phyloP scores from a whole-genome alignment of 2,888 invertebrate species.

The Harpagoxenus sublaevis region DNA sequence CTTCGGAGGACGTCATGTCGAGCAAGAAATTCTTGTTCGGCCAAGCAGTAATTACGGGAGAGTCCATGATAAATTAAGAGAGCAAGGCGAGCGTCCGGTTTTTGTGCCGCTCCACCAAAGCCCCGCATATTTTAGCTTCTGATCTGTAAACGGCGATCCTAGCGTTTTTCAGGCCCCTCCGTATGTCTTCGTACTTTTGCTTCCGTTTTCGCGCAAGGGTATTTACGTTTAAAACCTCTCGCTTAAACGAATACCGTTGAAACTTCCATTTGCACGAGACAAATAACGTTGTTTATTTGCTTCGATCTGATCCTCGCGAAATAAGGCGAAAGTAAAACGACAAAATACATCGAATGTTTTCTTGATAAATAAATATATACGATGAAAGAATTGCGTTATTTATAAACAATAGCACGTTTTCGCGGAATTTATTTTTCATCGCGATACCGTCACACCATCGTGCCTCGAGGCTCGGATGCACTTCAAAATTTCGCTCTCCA shows the following conservation, averaged over 20 bases:
- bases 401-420: neutral
- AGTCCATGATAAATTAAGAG: constrained; percentile 79
- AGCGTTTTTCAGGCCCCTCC: constrained; percentile 4
- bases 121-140: constrained; percentile 50
- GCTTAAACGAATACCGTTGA: constrained; percentile 13
- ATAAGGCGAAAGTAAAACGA: neutral
- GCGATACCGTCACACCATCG: neutral
- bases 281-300: constrained; percentile 26
- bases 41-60: constrained; percentile 79
- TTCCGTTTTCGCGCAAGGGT: neutral
- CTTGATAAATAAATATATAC: neutral
- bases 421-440: constrained; percentile 5
- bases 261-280: constrained; percentile 20
- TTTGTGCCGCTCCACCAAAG: constrained; percentile 18
- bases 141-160: constrained; percentile 43
- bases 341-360: neutral
- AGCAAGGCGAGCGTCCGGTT: constrained; percentile 61
- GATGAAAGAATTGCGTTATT: neutral
- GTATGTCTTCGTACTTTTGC: neutral
- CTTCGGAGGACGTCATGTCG: constrained; percentile 71
- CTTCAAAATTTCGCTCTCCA: constrained; percentile 20
- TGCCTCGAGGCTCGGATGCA: neutral
- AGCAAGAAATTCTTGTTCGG: constrained; percentile 76
- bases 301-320: neutral
- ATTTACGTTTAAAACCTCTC: constrained; percentile 46